These are phyloP conservation scores for Trachelipus rathkii DNA, from an alignment of 1,140 invertebrate genomes.

Conservation along the genomic window DNA sequence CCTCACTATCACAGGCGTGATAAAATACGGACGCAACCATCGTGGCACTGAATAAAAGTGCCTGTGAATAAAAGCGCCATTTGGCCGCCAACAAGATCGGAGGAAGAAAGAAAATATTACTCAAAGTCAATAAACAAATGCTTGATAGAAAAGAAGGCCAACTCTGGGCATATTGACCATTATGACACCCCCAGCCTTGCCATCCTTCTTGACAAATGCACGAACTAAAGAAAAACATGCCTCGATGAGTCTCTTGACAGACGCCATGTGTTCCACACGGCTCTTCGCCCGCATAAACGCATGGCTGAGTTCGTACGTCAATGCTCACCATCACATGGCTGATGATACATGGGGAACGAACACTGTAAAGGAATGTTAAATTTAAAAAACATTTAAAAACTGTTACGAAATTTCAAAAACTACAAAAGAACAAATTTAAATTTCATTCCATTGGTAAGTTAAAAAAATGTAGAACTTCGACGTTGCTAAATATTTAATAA, in stretches of 20 bases:
- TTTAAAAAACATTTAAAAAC: too few species aligned
- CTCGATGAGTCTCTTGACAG: constrained; percentile 56
- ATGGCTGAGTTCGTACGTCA: constrained; percentile 56
- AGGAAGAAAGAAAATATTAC: constrained; percentile 78
- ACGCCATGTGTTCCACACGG: constrained; percentile 54
- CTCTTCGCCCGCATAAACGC: constrained; percentile 50
- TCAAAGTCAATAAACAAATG: constrained; percentile 71
- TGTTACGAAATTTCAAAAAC: too few species aligned
- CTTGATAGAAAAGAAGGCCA: constrained; percentile 62
- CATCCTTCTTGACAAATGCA: constrained; percentile 59
- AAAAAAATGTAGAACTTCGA: too few species aligned
- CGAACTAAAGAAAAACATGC: constrained; percentile 61
- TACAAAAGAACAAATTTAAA: too few species aligned
- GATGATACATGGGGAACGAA: constrained; percentile 29
- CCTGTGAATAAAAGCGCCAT: constrained; percentile 72
- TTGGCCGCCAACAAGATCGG: constrained; percentile 69
- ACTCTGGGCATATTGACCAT: constrained; percentile 66
- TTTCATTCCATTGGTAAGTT: too few species aligned
- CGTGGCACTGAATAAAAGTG: constrained; percentile 72
- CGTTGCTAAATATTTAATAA: too few species aligned
- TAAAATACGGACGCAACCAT: constrained; percentile 82
- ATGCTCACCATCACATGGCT: constrained; percentile 44
- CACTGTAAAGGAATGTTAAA: background rate
- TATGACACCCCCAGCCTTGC: constrained; percentile 69
- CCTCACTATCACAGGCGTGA: constrained; percentile 59